Evolutionary conservation across 2,888 invertebrate species (phyloP), one percentile per base, ranked within the genome.

Genomic region (Lasioglossum oenotherae): DNA sequence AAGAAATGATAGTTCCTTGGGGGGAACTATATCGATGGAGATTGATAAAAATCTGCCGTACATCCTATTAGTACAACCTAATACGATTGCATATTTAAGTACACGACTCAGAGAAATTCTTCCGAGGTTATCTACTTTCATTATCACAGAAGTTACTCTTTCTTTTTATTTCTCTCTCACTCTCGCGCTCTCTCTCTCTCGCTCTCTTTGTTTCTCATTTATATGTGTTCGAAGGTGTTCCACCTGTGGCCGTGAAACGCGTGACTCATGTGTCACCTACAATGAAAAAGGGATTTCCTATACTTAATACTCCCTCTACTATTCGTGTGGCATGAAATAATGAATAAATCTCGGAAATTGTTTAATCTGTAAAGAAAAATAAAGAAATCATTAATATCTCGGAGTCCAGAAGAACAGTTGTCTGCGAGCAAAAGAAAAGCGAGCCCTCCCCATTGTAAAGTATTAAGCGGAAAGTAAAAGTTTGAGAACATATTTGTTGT

Each of bases 321-420:
- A 78, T 87, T 87, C 75, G 78, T 73, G 67, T 80, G 80, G 69
- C 82, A 78, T 80, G 75, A 75, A 86, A 82, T 77, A 60, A 82
- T 60, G 75, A 87, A 86, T 74, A 87, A 87, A 85, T 87, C 82
- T 72, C 78, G 80, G 27, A 82, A 78, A 78, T 82, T 67, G 75
- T 78, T 87, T 87, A 82, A 87, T 87, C 87, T 87, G 87, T 71
- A 87, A 87, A 87, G 71, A 87, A 77, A 87, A 85, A 87, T 49
- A 82, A 67, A 53, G 10, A 74, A 8, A 57, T 81, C 60, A 84
- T 86, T 85, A 81, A 83, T 16, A 8, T n/a, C n/a, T 53, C 6
- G 8, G 16, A 23, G 5, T 46, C 75, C 27, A 46, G 19, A 53
- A 49, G 38, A 10, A 23, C 31, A 38, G 27, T 53, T 75, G 44